phyloP scores from a whole-genome alignment of 2,797 vertebrate species.

The Smutsia gigantea region DNA sequence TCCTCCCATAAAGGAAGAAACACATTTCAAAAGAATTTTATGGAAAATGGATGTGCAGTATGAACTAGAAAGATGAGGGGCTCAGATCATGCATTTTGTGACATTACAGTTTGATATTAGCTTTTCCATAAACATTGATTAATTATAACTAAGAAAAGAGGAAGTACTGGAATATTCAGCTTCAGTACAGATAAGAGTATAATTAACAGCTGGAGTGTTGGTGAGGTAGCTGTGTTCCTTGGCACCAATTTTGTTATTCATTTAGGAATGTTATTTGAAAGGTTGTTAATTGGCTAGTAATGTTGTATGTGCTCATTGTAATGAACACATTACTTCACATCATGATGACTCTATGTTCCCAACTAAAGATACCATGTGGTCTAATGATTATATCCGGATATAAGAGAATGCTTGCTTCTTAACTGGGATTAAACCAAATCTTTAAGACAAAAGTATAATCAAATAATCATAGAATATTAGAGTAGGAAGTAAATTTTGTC shows the following conservation, averaged over 20 bases:
- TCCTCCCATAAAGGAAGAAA: not conserved
- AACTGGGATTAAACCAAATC: not conserved
- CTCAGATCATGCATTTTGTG: not conserved
- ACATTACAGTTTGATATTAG: not conserved
- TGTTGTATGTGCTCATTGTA: not conserved
- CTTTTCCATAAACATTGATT: not conserved
- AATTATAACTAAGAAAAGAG: not conserved
- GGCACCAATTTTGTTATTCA: conserved; percentile 57
- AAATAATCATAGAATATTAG: not conserved
- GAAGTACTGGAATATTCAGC: not conserved
- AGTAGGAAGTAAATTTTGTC: not conserved
- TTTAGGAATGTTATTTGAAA: conserved; percentile 46
- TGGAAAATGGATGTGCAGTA: not conserved
- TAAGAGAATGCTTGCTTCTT: not conserved
- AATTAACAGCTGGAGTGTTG: conserved; percentile 56
- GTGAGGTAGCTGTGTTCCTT: not conserved
- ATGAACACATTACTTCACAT: not conserved
- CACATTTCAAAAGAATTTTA: not conserved
- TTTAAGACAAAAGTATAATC: not conserved
- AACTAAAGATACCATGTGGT: not conserved
- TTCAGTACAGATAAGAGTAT: not conserved
- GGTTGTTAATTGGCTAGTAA: conserved; percentile 40
- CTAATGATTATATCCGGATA: not conserved
- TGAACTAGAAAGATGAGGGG: not conserved
- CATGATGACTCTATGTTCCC: not conserved